Percentiles rank a stretch among this genome's conserved stretches.
These are phyloP conservation scores for Scaptomyza reducta DNA, from an alignment of 2,888 invertebrate species.

Conservation along the genomic window DNA sequence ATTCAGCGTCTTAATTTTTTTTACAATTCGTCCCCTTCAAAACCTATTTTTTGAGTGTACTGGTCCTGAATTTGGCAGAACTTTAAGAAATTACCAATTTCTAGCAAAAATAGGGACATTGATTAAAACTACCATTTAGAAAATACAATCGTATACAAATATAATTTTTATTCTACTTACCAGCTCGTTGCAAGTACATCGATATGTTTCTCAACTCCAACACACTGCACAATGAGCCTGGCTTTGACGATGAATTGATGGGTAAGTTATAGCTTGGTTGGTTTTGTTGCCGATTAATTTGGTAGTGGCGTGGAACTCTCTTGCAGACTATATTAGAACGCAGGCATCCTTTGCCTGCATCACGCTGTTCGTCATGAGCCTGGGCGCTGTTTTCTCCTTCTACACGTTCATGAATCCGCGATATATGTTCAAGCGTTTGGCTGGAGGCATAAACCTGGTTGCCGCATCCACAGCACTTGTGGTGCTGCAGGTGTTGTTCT, in stretches of 20 bases:
- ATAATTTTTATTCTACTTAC: background rate
- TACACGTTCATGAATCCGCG: slow-evolving; percentile 93
- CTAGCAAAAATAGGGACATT: too few species aligned
- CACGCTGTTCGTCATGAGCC: slow-evolving; percentile 91
- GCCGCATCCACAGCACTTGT: slow-evolving; percentile 92
- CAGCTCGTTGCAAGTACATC: slow-evolving; percentile 87
- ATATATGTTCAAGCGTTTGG: slow-evolving; percentile 94
- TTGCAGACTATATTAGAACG: slow-evolving; percentile 91
- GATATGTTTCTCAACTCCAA: slow-evolving; percentile 87
- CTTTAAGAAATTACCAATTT: too few species aligned
- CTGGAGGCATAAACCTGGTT: slow-evolving; percentile 93
- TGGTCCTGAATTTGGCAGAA: too few species aligned
- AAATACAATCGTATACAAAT: background rate
- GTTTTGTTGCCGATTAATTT: slow-evolving; percentile 37
- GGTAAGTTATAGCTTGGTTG: slow-evolving; percentile 83
- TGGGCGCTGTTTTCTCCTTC: slow-evolving; percentile 92
- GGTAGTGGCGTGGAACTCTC: slow-evolving; percentile 53
- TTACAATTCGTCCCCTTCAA: too few species aligned
- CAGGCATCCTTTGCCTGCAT: slow-evolving; percentile 94
- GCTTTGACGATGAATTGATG: slow-evolving; percentile 86
- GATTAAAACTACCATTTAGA: too few species aligned
- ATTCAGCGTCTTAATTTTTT: too few species aligned
- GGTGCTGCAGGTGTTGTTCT: slow-evolving; percentile 91
- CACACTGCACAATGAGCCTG: slow-evolving; percentile 85
- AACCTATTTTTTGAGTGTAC: too few species aligned